These are phyloP conservation scores for Neelides sp. DNA, from an alignment of 1,140 invertebrate genomes.

Conservation along the genomic window DNA sequence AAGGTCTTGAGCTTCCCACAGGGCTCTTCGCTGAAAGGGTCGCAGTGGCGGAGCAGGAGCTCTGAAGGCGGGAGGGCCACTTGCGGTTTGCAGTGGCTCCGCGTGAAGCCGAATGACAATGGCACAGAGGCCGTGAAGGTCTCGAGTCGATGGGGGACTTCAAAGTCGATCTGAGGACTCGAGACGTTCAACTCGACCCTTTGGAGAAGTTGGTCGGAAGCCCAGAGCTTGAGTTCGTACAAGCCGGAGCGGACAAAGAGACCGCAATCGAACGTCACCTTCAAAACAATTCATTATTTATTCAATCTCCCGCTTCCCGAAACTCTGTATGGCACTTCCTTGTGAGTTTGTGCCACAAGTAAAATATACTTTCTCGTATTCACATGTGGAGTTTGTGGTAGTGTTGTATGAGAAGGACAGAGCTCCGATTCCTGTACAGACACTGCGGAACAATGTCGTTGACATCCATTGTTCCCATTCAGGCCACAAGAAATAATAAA, in stretches of 20 bases:
- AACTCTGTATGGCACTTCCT: neutral
- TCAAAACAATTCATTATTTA: neutral
- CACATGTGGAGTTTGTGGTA: no score
- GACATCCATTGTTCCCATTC: no score
- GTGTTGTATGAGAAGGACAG: no score
- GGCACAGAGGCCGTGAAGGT: slow-evolving; percentile 20
- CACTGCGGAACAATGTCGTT: no score
- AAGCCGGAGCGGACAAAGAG: slow-evolving; percentile 21
- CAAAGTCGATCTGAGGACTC: slow-evolving; percentile 21
- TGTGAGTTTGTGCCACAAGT: neutral
- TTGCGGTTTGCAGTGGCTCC: slow-evolving; percentile 22
- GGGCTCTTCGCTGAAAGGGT: no score
- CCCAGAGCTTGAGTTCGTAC: slow-evolving; percentile 13
- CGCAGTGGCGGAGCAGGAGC: no score
- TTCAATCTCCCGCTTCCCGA: neutral
- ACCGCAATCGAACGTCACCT: slow-evolving; percentile 26
- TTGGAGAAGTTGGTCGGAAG: neutral
- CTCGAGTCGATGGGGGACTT: slow-evolving; percentile 25
- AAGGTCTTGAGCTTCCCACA: no score
- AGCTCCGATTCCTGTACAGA: no score
- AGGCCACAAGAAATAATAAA: no score
- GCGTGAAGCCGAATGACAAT: slow-evolving; percentile 21
- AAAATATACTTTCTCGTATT: no score
- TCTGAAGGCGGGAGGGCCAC: slow-evolving; percentile 16
- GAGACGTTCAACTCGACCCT: neutral